Evolutionary conservation across 1,140 invertebrate species (phyloP).

Genomic region (Calliopsis andreniformis): DNA sequence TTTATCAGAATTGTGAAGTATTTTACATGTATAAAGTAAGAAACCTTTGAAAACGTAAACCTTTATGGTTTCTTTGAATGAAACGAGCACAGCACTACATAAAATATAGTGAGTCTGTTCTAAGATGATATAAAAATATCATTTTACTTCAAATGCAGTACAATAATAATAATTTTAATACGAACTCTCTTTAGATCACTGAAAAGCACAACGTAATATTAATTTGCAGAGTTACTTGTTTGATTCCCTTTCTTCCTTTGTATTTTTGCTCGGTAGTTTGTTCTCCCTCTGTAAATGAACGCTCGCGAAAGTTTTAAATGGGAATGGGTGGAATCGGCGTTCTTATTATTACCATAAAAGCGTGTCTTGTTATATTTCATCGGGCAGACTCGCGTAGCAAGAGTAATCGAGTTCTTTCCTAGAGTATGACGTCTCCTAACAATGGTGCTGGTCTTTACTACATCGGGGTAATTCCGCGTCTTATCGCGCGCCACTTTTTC

Average conservation of each 20-base stretch:
- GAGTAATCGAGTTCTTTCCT: conserved; percentile 50
- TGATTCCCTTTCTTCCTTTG: not conserved
- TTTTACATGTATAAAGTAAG: too few relatives aligned
- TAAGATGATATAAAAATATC: too few relatives aligned
- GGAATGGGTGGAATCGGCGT: not conserved
- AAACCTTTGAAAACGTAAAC: not conserved
- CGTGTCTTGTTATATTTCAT: conserved; percentile 28
- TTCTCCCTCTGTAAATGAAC: conserved; percentile 1
- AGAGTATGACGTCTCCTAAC: conserved; percentile 25
- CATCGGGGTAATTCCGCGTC: conserved; percentile 41
- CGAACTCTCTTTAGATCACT: too few relatives aligned
- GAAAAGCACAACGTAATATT: too few relatives aligned
- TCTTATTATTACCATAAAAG: conserved; percentile 45
- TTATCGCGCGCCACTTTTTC: conserved; percentile 40
- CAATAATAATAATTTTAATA: too few relatives aligned
- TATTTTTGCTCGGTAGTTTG: not conserved
- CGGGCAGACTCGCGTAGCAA: not conserved
- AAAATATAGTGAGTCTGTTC: too few relatives aligned
- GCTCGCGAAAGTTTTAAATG: conserved; percentile 18
- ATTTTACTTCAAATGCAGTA: too few relatives aligned
- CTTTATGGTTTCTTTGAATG: too few relatives aligned
- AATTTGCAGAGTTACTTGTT: not conserved
- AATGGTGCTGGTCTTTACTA: conserved; percentile 24
- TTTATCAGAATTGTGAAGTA: not conserved
- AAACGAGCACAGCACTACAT: not conserved